A percentile compares a stretch with the other conserved stretches of the same genome.
These are phyloP conservation scores for Chlamydotis undulata DNA, from an alignment of 2,113 vertebrate genomes.

Conservation along the genomic window DNA sequence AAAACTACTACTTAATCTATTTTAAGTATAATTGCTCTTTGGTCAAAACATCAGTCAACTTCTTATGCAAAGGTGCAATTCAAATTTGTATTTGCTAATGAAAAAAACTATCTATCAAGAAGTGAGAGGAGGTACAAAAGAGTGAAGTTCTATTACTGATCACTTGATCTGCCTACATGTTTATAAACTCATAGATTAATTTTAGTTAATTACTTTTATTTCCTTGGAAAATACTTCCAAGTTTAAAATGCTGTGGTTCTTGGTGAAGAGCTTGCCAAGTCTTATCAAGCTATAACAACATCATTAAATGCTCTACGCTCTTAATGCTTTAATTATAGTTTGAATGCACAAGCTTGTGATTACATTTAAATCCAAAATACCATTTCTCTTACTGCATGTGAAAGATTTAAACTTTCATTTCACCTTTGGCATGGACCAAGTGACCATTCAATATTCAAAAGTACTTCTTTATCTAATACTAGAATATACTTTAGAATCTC, in stretches of 20 bases:
- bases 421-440: not conserved
- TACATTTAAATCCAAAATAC: not conserved
- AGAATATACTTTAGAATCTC: not conserved
- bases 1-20: not conserved
- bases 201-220: not conserved
- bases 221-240: conserved; percentile 4
- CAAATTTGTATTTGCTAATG: not conserved
- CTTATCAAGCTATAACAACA: not conserved
- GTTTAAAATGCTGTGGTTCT: not conserved
- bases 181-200: not conserved
- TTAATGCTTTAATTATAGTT: not conserved
- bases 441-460: not conserved
- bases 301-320: not conserved
- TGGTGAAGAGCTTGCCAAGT: not conserved
- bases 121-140: not conserved
- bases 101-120: not conserved
- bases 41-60: not conserved
- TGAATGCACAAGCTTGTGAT: not conserved
- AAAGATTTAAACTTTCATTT: not conserved
- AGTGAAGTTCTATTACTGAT: not conserved
- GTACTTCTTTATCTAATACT: not conserved
- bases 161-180: not conserved
- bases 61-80: not conserved
- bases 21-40: not conserved
- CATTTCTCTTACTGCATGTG: not conserved